A percentile compares a stretch with the other conserved stretches of the same genome.
Conservation (phyloP, 2,888 invertebrate genomes). For the Synanthedon tipuliformis region DNA sequence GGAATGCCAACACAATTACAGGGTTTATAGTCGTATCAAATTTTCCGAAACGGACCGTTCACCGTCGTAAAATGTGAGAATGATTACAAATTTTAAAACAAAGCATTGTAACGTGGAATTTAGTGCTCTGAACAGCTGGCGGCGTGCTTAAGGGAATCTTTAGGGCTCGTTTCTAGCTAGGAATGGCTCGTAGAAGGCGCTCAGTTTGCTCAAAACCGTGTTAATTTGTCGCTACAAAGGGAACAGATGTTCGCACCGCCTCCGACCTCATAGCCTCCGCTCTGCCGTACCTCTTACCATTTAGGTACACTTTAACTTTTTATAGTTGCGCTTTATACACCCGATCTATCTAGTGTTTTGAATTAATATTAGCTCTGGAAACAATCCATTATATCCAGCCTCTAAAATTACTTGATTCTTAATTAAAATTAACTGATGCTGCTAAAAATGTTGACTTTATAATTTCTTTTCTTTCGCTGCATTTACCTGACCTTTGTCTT, state of each 20-base stretch:
- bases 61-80: slow-evolving; percentile 67
- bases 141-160: slow-evolving; percentile 55
- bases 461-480: no score
- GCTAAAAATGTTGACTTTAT: no score
- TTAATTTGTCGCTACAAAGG: slow-evolving; percentile 59
- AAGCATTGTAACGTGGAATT: slow-evolving; percentile 63
- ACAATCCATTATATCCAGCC: no score
- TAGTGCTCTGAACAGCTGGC: slow-evolving; percentile 59
- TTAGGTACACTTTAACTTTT: neutral
- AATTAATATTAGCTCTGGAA: neutral
- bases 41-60: slow-evolving; percentile 66
- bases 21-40: slow-evolving; percentile 67
- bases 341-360: neutral
- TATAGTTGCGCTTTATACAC: neutral
- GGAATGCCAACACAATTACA: slow-evolving; percentile 66
- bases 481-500: no score
- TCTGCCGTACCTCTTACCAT: slow-evolving; percentile 13
- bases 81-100: slow-evolving; percentile 70
- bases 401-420: no score
- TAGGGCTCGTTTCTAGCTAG: slow-evolving; percentile 49
- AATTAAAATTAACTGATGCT: no score
- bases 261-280: slow-evolving; percentile 6
- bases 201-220: slow-evolving; percentile 51
- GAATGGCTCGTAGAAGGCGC: slow-evolving; percentile 50
- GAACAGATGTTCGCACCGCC: slow-evolving; percentile 52